Conservation (phyloP, 2,113 vertebrate species). For the Mugil cephalus region DNA sequence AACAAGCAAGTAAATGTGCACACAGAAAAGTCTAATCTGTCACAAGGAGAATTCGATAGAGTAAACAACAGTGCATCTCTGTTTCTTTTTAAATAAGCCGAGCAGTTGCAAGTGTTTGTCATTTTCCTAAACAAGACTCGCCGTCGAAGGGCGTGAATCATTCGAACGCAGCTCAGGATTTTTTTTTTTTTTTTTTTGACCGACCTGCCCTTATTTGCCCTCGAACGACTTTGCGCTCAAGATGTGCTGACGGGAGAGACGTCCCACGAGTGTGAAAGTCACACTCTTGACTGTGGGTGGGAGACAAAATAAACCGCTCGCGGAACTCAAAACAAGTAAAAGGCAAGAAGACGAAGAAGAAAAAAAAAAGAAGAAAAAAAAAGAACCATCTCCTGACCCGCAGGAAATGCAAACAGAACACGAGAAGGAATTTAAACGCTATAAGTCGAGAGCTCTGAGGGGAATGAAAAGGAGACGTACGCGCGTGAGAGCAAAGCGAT, state of each 20-base stretch:
- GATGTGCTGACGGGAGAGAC: constrained; percentile 32
- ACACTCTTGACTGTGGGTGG: constrained; percentile 51
- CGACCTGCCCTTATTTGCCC: constrained; percentile 37
- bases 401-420: constrained; percentile 49
- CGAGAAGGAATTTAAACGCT: neutral
- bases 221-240: constrained; percentile 51
- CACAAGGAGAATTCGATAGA: constrained; percentile 22
- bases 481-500: neutral
- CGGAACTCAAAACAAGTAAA: constrained; percentile 54
- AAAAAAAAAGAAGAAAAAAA: constrained; percentile 8
- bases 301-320: constrained; percentile 61
- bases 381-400: constrained; percentile 67
- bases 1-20: constrained; percentile 15
- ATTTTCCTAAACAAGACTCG: neutral
- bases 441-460: neutral
- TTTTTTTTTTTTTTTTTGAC: neutral
- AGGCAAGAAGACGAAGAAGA: constrained; percentile 16
- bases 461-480: neutral
- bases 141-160: neutral
- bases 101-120: constrained; percentile 4
- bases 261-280: constrained; percentile 12
- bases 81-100: constrained; percentile 27
- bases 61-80: constrained; percentile 44
- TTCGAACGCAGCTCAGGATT: neutral
- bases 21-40: constrained; percentile 13